Conservation (phyloP, 37 sponge, comb jelly and placozoan species). For the Beroe ovata region DNA sequence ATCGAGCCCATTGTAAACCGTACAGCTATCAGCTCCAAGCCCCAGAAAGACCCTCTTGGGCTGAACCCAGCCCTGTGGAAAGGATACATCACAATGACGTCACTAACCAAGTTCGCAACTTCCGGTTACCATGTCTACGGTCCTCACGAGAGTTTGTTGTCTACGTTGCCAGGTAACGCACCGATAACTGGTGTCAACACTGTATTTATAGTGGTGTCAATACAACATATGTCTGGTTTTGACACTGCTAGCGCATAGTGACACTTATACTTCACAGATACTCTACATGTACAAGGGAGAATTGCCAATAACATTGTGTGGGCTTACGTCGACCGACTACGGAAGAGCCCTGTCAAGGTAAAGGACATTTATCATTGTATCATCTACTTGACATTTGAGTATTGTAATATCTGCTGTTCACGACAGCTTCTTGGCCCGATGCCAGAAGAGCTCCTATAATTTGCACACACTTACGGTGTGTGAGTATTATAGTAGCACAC, state of each 20-base stretch:
- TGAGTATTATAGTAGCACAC: too few relatives aligned
- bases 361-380: too few relatives aligned
- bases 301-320: constrained; percentile 65
- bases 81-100: constrained; percentile 64
- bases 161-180: constrained; percentile 32
- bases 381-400: too few relatives aligned
- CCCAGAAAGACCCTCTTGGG: constrained; percentile 60
- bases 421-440: too few relatives aligned
- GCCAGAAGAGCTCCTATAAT: too few relatives aligned
- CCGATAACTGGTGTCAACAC: too few relatives aligned
- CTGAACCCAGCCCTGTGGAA: constrained; percentile 63
- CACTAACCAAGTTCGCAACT: constrained; percentile 62
- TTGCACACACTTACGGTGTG: too few relatives aligned
- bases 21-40: constrained; percentile 36
- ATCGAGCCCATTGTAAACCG: background rate
- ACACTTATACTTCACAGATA: background rate
- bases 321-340: constrained; percentile 60
- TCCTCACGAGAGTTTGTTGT: constrained; percentile 20
- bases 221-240: too few relatives aligned
- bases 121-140: constrained; percentile 61
- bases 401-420: too few relatives aligned
- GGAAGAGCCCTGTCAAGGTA: constrained; percentile 65
- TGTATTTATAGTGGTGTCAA: too few relatives aligned
- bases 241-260: too few relatives aligned
- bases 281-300: constrained; percentile 46